Base-by-base conservation (phyloP, 2,113 vertebrate species). In the Sinosuthora webbiana region DNA sequence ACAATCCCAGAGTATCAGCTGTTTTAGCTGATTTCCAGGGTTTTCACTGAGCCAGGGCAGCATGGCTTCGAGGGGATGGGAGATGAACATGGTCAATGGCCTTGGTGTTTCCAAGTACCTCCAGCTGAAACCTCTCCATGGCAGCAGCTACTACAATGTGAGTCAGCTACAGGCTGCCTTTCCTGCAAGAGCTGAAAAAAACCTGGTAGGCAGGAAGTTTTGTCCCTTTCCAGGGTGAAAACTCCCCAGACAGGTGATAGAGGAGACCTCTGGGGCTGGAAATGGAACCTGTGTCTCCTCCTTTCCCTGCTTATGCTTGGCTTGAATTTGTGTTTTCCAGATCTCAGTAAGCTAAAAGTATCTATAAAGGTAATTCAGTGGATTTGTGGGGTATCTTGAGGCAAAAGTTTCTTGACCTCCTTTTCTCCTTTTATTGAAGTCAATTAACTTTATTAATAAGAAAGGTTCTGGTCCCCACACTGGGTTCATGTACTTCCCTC, bases 251-350 rank as follows among this genome's bases (percentile, higher is more conserved):
- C 3, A 39, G 27, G 22, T 18, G 63, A 49, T 65, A 60, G 70
- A 91, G 82, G 41, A 63, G 33, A 23, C 20, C 8, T 56, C 28
- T 79, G 52, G 23, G 13, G 6, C 15, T 75, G 62, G 55, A 60
- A 65, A 20, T 22, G 7, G 31, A 39, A 17, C 23, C 24, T 0
- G 0, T 19, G 6, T 27, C 59, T 28, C 11, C 39, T 55, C 11
- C 53, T 89, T 65, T 35, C 42, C 27, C 16, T 57, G 11, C 22
- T 27, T 45, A 35, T 21, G 13, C 41, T 52, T 69, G 37, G 24
- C 55, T 52, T 60, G 35, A 68, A 31, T 45, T 62, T 18, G 37
- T 30, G 4, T 86, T 84, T 74, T 27, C 21, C 39, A 30, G 35
- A 31, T 7, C 10, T 79, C 65, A 23, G 23, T 12, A 59, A 77